A percentile compares a stretch with the other conserved stretches of the same genome.
phyloP scores from a whole-genome alignment of 2,797 vertebrate genomes.

The Denticeps clupeoides region DNA sequence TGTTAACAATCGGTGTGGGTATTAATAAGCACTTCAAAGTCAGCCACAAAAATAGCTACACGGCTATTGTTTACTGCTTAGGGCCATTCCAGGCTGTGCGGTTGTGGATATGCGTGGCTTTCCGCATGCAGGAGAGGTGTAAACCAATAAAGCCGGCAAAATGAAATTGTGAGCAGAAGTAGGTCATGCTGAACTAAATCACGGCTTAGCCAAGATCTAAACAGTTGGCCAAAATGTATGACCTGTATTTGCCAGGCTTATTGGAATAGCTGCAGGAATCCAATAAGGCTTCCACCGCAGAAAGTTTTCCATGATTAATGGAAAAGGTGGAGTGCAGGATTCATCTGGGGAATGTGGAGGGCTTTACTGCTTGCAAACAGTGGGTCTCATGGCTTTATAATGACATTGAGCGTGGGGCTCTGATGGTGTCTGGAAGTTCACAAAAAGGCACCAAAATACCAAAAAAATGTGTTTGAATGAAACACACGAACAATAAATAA shows the following conservation, averaged over 20 bases:
- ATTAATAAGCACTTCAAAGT: no score
- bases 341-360: neutral
- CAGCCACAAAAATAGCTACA: no score
- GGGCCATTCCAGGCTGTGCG: conserved; percentile 39
- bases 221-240: conserved; percentile 28
- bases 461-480: no score
- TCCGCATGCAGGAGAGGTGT: conserved; percentile 23
- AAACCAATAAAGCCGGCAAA: conserved; percentile 8
- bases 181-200: conserved; percentile 33
- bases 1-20: no score
- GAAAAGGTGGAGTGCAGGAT: conserved; percentile 6
- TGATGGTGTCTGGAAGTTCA: no score
- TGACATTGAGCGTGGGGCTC: no score
- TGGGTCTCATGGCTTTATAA: no score
- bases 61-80: no score
- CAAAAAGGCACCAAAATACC: no score
- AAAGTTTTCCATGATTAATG: conserved; percentile 42
- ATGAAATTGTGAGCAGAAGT: conserved; percentile 33
- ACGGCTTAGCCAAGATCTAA: conserved; percentile 25
- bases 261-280: conserved; percentile 35
- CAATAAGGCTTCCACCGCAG: conserved; percentile 32
- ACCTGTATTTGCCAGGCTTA: conserved; percentile 33
- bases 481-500: no score
- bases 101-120: conserved; percentile 17
- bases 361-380: no score